Conservation (phyloP, 2,113 vertebrate genomes). For the Felis chaus region DNA sequence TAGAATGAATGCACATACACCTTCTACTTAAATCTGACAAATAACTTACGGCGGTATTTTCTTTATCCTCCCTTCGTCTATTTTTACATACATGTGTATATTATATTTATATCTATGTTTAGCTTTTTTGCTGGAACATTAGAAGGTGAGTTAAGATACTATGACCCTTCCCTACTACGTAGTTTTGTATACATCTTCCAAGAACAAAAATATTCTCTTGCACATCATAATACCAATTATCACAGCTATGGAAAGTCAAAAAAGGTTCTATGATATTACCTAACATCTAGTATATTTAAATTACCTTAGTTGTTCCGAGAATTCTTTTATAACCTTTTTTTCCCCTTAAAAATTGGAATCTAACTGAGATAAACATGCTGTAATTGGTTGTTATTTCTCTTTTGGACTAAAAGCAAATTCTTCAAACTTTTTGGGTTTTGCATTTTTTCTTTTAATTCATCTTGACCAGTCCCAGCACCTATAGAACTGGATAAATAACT, state of each 20-base stretch:
- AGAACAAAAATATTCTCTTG: neutral
- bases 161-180: neutral
- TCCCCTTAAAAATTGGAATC: neutral
- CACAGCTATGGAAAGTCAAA: neutral
- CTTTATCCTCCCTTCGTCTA: neutral
- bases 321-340: neutral
- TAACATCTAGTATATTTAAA: neutral
- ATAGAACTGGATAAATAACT: neutral
- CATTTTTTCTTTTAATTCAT: neutral
- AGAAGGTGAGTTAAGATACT: neutral
- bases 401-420: neutral
- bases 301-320: neutral
- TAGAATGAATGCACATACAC: neutral
- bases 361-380: neutral
- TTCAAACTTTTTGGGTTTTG: neutral
- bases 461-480: neutral
- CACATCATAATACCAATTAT: neutral
- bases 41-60: neutral
- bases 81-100: neutral
- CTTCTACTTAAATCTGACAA: neutral
- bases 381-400: neutral
- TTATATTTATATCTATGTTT: neutral
- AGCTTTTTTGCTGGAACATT: neutral
- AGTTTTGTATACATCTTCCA: neutral
- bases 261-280: neutral